A percentile compares a stretch with the other conserved stretches of the same genome.
These are phyloP conservation scores for Emydocephalus ijimae DNA, from an alignment of 2,113 vertebrate genomes.

Conservation along the genomic window DNA sequence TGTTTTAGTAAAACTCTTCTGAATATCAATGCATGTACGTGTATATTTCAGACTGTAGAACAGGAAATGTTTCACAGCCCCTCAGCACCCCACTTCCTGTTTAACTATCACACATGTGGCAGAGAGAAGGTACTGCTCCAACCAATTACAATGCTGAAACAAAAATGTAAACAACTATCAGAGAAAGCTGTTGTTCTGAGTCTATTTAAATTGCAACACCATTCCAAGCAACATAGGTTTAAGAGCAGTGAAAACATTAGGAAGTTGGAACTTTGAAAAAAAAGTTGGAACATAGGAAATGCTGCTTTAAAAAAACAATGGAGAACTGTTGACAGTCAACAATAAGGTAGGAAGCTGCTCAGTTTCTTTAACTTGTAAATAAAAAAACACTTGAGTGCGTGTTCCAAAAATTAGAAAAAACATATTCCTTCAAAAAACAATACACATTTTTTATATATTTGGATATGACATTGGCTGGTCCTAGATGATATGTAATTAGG, in stretches of 20 bases:
- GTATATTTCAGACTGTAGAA: constrained; percentile 10
- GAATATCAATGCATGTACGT: not conserved
- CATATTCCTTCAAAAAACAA: accelerated
- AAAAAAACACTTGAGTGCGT: not conserved
- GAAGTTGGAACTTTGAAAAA: not conserved
- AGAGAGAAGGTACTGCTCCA: not conserved
- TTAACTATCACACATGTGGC: constrained; percentile 10
- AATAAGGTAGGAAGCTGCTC: constrained; percentile 43
- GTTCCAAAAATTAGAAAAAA: accelerated
- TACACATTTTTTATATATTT: not conserved
- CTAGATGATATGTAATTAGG: not conserved
- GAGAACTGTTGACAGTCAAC: constrained; percentile 11
- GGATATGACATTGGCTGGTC: not conserved
- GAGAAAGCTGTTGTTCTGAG: constrained; percentile 13
- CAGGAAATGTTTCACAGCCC: constrained; percentile 51
- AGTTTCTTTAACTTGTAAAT: not conserved
- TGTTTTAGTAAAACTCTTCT: constrained; percentile 35
- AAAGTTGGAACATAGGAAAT: not conserved
- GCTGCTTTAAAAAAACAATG: not conserved
- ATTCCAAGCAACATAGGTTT: not conserved
- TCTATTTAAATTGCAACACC: not conserved
- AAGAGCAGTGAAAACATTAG: not conserved
- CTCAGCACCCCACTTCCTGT: constrained; percentile 49
- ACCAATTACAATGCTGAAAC: constrained; percentile 9
- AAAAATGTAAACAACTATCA: constrained; percentile 55